Evolutionary conservation across 64 coral and sea anemone genomes (phyloP).

Genomic region (Trachythela sp.): DNA sequence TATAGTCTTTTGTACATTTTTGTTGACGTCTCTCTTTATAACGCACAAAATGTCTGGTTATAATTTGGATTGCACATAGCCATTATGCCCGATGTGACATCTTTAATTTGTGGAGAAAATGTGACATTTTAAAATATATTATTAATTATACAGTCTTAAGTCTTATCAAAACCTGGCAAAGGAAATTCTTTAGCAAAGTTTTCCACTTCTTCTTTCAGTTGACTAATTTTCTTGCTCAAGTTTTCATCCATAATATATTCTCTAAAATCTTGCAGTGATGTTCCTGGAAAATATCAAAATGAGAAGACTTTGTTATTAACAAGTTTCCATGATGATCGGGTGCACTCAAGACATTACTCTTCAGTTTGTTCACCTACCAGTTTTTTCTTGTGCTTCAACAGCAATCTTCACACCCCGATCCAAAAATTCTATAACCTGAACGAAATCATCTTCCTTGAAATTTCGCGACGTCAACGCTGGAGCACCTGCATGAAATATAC

Average conservation of each 20-base stretch:
- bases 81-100: too few relatives aligned
- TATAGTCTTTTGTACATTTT: too few relatives aligned
- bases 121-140: too few relatives aligned
- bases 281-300: conserved; percentile 50
- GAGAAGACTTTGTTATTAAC: too few relatives aligned
- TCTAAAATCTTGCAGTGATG: conserved; percentile 69
- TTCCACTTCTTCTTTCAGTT: conserved; percentile 67
- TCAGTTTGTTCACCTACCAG: conserved; percentile 19
- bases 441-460: conserved; percentile 87
- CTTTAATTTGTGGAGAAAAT: too few relatives aligned
- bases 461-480: conserved; percentile 89
- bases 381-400: conserved; percentile 46
- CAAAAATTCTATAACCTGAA: conserved; percentile 66
- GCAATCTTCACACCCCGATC: conserved; percentile 78
- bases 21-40: too few relatives aligned
- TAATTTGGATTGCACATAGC: too few relatives aligned
- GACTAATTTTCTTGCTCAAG: conserved; percentile 50
- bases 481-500: too few relatives aligned
- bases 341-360: too few relatives aligned
- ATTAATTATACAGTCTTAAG: too few relatives aligned
- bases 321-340: too few relatives aligned
- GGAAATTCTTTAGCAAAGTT: conserved; percentile 69
- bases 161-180: conserved; percentile 90
- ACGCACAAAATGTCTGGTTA: too few relatives aligned
- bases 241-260: conserved; percentile 55